Percentiles rank a stretch among this genome's conserved stretches.
Evolutionary conservation across 1,140 invertebrate genomes (phyloP).

Genomic region (Drosophila athabasca): DNA sequence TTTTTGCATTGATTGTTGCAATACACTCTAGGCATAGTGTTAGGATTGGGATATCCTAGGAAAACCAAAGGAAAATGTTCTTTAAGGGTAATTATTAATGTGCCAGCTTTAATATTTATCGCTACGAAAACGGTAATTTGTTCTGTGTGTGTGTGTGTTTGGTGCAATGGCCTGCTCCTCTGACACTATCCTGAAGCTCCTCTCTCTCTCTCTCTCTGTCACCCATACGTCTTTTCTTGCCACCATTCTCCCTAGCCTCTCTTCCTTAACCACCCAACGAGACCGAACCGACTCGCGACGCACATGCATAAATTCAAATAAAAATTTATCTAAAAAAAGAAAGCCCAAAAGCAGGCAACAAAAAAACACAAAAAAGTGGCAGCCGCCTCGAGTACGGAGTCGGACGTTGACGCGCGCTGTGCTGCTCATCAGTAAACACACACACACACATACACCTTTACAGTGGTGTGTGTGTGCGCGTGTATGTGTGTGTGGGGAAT

Average conservation of each 20-base stretch:
- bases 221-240: not conserved
- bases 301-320: slow-evolving; percentile 72
- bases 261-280: not conserved
- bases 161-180: too few relatives aligned
- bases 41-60: too few relatives aligned
- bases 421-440: slow-evolving; percentile 21
- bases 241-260: not conserved
- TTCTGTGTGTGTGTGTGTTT: too few relatives aligned
- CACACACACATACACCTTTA: not conserved
- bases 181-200: too few relatives aligned
- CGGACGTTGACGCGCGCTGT: slow-evolving; percentile 61
- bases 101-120: too few relatives aligned
- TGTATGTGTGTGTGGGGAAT: slow-evolving; percentile 17
- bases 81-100: too few relatives aligned
- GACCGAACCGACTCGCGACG: slow-evolving; percentile 13
- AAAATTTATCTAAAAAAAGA: slow-evolving; percentile 63
- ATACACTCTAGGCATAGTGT: too few relatives aligned
- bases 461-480: slow-evolving; percentile 26
- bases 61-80: too few relatives aligned
- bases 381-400: slow-evolving; percentile 56
- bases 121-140: too few relatives aligned
- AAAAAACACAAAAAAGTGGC: slow-evolving; percentile 44
- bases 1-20: too few relatives aligned
- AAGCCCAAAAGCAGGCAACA: slow-evolving; percentile 4
- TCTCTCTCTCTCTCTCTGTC: not conserved